Conservation (phyloP, 2,888 invertebrate species). For the Diaperis boleti region DNA sequence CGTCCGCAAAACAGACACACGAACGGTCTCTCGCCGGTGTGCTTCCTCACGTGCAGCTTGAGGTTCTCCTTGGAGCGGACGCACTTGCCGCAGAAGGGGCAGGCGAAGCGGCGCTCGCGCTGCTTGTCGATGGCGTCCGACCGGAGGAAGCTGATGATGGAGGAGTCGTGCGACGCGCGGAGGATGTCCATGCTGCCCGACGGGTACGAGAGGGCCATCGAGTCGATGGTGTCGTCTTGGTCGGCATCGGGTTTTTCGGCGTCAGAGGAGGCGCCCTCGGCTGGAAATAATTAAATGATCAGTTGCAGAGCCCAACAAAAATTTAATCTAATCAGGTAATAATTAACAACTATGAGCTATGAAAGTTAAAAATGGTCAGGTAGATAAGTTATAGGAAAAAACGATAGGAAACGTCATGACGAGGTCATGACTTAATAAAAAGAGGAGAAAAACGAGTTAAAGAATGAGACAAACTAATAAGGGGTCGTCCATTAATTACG, state of each 20-base stretch:
- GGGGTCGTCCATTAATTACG: too few relatives aligned
- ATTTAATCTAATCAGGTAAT: too few relatives aligned
- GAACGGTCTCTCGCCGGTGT: constrained; percentile 90
- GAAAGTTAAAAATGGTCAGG: too few relatives aligned
- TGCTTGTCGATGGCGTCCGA: constrained; percentile 73
- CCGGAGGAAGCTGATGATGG: constrained; percentile 76
- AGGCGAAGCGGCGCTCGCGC: constrained; percentile 83
- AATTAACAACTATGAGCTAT: too few relatives aligned
- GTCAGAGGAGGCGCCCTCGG: constrained; percentile 60
- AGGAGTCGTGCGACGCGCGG: constrained; percentile 67
- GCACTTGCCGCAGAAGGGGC: constrained; percentile 91
- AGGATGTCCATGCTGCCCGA: constrained; percentile 44
- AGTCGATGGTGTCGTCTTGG: constrained; percentile 81
- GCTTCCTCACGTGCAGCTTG: constrained; percentile 88
- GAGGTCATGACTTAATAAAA: too few relatives aligned
- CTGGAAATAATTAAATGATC: too few relatives aligned
- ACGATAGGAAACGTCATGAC: too few relatives aligned
- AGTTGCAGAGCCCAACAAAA: too few relatives aligned
- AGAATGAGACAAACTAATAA: too few relatives aligned
- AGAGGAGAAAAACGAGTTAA: too few relatives aligned
- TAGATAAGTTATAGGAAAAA: too few relatives aligned
- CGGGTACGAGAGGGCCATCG: constrained; percentile 69
- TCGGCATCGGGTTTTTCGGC: constrained; percentile 65
- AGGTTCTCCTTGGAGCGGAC: constrained; percentile 90
- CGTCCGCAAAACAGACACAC: constrained; percentile 90